Conservation (phyloP, 2,797 vertebrate species). For the Sternarchorhynchus goeldii region DNA sequence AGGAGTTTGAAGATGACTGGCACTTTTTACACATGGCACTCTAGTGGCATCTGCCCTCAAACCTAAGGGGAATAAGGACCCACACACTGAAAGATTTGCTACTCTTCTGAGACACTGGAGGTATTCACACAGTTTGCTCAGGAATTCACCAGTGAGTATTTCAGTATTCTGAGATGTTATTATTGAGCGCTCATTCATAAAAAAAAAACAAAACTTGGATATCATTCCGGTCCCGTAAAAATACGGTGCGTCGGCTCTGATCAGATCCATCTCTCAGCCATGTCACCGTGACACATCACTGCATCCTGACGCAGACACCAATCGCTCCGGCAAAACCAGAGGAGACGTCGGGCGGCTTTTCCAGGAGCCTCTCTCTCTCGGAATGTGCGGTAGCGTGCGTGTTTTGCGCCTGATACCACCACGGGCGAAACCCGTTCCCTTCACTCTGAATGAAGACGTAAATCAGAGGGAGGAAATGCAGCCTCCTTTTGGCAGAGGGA, state of each 20-base stretch:
- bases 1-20: conserved; percentile 70
- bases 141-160: conserved; percentile 66
- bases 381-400: conserved; percentile 29
- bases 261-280: conserved; percentile 49
- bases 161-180: conserved; percentile 53
- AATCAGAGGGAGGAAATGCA: conserved; percentile 51
- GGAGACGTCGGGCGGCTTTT: conserved; percentile 59
- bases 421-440: conserved; percentile 52
- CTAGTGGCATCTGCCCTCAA: conserved; percentile 67
- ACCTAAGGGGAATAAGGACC: conserved; percentile 66
- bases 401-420: conserved; percentile 62
- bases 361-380: conserved; percentile 33
- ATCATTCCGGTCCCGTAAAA: conserved; percentile 48
- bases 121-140: conserved; percentile 66
- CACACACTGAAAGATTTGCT: conserved; percentile 65
- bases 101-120: conserved; percentile 72
- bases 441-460: conserved; percentile 55
- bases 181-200: conserved; percentile 50
- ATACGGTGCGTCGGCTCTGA: conserved; percentile 63
- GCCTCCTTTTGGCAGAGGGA: conserved; percentile 51
- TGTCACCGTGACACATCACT: conserved; percentile 53
- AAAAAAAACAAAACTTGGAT: conserved; percentile 1
- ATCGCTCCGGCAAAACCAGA: conserved; percentile 55
- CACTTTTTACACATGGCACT: conserved; percentile 57
- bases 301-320: conserved; percentile 50